phyloP scores from a whole-genome alignment of 2,797 vertebrate species.

The Urocyon cinereoargenteus region DNA sequence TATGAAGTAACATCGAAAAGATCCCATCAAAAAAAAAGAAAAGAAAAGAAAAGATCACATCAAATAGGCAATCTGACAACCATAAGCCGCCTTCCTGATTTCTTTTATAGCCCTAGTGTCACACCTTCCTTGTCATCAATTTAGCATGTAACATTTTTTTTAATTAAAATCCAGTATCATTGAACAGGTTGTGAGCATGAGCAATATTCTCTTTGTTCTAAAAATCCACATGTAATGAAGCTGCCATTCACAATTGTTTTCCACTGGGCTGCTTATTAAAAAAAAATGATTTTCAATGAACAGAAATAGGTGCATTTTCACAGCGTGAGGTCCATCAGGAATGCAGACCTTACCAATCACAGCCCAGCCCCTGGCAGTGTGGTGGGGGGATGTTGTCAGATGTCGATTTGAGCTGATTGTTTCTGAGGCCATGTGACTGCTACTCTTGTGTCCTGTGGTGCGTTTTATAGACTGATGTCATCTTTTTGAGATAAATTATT shows the following conservation, averaged over 20 bases:
- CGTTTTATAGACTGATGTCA: slow-evolving; percentile 72
- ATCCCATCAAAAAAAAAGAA: background rate
- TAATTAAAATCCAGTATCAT: slow-evolving; percentile 76
- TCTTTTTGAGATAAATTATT: slow-evolving; percentile 32
- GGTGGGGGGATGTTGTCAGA: background rate
- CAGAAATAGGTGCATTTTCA: slow-evolving; percentile 71
- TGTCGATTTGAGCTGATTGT: slow-evolving; percentile 68
- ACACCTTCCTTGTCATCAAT: background rate
- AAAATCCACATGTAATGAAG: slow-evolving; percentile 73
- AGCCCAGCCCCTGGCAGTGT: background rate
- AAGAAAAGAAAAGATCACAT: background rate
- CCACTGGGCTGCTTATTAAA: slow-evolving; percentile 74
- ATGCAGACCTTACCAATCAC: slow-evolving; percentile 53
- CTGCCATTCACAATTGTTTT: slow-evolving; percentile 81
- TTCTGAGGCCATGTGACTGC: slow-evolving; percentile 67
- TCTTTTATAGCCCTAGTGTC: background rate
- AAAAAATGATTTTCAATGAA: slow-evolving; percentile 70
- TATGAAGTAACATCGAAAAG: background rate
- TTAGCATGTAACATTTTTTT: slow-evolving; percentile 54
- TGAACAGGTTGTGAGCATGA: slow-evolving; percentile 24
- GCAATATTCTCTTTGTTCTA: slow-evolving; percentile 68
- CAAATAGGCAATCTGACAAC: background rate
- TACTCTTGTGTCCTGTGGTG: slow-evolving; percentile 67
- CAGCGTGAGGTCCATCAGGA: slow-evolving; percentile 63
- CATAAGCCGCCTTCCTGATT: background rate